Base-by-base conservation (phyloP, 2,888 invertebrate genomes). In the Loripinus fragilis region DNA sequence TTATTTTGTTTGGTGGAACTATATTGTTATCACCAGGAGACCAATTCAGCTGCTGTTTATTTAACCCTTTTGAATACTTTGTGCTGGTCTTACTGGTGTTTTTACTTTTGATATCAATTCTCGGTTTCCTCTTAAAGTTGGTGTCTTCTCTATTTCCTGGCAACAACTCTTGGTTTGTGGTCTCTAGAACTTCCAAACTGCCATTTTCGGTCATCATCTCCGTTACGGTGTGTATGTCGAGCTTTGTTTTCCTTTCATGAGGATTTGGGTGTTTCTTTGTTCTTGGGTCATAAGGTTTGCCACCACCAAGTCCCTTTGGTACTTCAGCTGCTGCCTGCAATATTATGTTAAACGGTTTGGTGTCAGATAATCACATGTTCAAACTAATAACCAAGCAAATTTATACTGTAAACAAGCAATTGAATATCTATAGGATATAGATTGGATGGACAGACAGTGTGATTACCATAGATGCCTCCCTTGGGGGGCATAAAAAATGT, bases 211-310 rank as follows among this genome's bases (percentile, higher is more conserved):
- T n/a, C 12, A n/a, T 28, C 15, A 10, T 25, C 52, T 52, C 25
- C 25, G 20, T 20, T 10, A 48, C 7, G n/a, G n/a, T n/a, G 38
- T 38, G 38, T 12, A 87, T 73, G 52, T 86, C 79, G 20, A 89
- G 33, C 42, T 71, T 76, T 23, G 77, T 82, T 72, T 82, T 89
- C 55, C 90, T 77, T 8, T 88, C 85, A 71, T 86, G 76, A 10
- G 82, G 82, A 71, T 72, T 76, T 42, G 70, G 35, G 28, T 41
- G 71, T 52, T 82, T 86, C 76, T 87, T 87, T 35, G 80, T 78
- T 45, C 89, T 80, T n/a, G 90, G 79, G 73, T 90, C 88, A 81
- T 90, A 90, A 23, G 86, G 80, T 42, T 78, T 33, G 17, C 81
- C 74, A 38, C 64, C 42, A 15, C 74, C 71, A 52, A 87, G 73